Percentiles rank a stretch among this genome's conserved stretches.
These are phyloP conservation scores for Orthosia incerta DNA, from an alignment of 2,888 invertebrate genomes.

Conservation along the genomic window DNA sequence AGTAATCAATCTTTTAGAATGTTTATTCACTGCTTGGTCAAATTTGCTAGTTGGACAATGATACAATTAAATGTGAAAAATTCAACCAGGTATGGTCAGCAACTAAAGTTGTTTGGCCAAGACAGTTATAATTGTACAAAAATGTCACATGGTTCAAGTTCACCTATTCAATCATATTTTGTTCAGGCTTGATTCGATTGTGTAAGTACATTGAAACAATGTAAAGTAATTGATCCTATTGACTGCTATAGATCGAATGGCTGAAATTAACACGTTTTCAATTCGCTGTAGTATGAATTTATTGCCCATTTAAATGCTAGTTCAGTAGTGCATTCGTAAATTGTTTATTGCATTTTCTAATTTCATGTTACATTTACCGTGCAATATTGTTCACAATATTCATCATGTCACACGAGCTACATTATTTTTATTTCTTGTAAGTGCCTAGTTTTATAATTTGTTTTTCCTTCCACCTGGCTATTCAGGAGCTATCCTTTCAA, in stretches of 20 bases:
- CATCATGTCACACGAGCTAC: neutral
- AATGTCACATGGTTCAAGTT: slow-evolving; percentile 1
- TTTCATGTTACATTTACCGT: neutral
- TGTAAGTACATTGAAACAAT: neutral
- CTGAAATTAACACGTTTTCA: neutral
- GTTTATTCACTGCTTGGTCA: neutral
- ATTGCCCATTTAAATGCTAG: neutral
- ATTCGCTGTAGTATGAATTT: neutral
- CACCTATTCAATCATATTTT: neutral
- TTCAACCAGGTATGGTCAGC: neutral
- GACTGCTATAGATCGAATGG: neutral
- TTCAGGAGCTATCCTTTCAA: slow-evolving; percentile 18
- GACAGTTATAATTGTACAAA: neutral
- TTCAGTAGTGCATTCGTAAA: neutral
- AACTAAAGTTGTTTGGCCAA: neutral
- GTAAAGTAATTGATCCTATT: neutral
- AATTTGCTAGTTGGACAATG: neutral
- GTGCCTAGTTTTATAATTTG: slow-evolving; percentile 11
- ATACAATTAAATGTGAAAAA: neutral
- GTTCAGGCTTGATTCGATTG: slow-evolving; percentile 1
- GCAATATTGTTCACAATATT: neutral
- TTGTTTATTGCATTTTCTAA: slow-evolving; percentile 17
- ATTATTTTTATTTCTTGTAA: slow-evolving; percentile 11
- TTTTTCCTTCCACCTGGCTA: slow-evolving; percentile 9
- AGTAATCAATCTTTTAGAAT: neutral